These are phyloP conservation scores for Aphidoletes aphidimyza DNA, from an alignment of 2,888 invertebrate genomes.

Conservation along the genomic window DNA sequence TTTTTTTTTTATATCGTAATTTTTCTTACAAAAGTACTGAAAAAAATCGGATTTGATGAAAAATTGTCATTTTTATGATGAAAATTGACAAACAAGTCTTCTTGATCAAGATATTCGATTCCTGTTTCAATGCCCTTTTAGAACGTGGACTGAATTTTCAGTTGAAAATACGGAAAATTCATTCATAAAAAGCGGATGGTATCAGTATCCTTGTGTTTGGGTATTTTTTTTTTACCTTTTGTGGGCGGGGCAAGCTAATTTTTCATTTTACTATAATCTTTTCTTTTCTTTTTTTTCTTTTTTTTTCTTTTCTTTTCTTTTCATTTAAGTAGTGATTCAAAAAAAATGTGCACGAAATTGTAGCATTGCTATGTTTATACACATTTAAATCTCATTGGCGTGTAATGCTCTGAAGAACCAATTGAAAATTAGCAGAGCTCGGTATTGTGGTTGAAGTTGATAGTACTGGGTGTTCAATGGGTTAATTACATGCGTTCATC, in stretches of 20 bases:
- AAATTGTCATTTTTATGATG: no score
- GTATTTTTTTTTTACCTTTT: neutral
- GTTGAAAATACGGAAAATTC: no score
- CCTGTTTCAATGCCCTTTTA: no score
- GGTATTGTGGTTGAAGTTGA: neutral
- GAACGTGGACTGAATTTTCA: no score
- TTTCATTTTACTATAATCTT: neutral
- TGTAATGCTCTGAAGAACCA: slow-evolving; percentile 7
- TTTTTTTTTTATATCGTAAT: no score
- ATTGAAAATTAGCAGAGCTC: slow-evolving; percentile 6
- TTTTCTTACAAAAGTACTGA: no score
- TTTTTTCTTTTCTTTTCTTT: neutral
- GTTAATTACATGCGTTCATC: neutral
- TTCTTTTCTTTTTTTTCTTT: neutral
- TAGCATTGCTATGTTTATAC: neutral
- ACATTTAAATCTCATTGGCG: neutral
- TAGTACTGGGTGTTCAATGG: neutral
- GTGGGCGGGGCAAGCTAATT: neutral
- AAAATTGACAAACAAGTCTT: no score
- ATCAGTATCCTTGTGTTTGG: neutral
- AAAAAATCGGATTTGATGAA: no score
- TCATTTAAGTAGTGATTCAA: neutral
- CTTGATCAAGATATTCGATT: no score
- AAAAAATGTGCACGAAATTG: neutral
- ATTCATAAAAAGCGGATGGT: no score